These are phyloP conservation scores for Achlya flavicornis DNA, from an alignment of 2,888 invertebrate genomes.

Conservation along the genomic window DNA sequence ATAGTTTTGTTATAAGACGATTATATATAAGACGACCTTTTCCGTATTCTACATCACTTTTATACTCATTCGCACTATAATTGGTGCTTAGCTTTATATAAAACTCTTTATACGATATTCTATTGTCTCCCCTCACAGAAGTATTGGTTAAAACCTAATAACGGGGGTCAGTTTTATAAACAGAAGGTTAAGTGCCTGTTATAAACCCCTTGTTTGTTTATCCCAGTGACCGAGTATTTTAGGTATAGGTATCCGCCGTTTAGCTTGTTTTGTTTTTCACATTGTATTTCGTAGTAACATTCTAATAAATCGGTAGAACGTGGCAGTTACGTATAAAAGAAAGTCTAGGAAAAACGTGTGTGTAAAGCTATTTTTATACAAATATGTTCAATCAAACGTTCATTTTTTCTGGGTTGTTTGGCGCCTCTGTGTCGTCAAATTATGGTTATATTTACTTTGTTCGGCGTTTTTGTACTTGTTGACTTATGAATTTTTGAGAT, in stretches of 20 bases:
- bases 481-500: not conserved
- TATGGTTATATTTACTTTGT: not conserved
- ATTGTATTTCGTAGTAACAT: not conserved
- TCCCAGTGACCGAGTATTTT: not conserved
- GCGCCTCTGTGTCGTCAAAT: not conserved
- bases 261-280: not conserved
- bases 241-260: not conserved
- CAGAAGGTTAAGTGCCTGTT: not conserved
- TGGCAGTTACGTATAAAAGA: not conserved
- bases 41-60: too few species aligned
- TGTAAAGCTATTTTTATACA: constrained; percentile 1
- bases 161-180: not conserved
- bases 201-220: not conserved
- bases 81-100: too few species aligned
- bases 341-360: not conserved
- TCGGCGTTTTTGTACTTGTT: not conserved
- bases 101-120: too few species aligned
- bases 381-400: not conserved
- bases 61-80: too few species aligned
- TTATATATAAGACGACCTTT: too few species aligned
- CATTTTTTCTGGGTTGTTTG: not conserved
- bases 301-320: not conserved
- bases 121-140: too few species aligned
- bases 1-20: too few species aligned
- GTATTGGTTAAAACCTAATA: not conserved